Base-by-base conservation (phyloP, 2,797 vertebrate genomes). In the Ctenopoma multispine region DNA sequence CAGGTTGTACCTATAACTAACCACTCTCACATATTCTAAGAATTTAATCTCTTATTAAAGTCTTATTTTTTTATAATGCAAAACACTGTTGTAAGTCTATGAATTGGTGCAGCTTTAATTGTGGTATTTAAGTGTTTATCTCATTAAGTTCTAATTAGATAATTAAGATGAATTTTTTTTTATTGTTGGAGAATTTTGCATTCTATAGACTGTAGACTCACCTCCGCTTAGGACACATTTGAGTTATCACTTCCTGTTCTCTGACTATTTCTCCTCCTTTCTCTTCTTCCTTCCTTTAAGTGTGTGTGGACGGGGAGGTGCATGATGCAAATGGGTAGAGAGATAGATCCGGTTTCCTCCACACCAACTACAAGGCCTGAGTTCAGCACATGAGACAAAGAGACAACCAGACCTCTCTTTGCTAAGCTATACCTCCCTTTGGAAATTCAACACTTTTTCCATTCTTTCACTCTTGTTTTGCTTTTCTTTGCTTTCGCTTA, bases 341-440 rank as follows among this genome's bases (percentile, higher is more conserved):
- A 20, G 21, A 17, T 23, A n/a, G 55, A 54, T 60, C 55, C 31
- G 47, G 31, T 65, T 53, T 54, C 40, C 41, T 46, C 31, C 54
- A 55, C 48, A 65, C 5, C 66, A 70, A 47, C 53, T 71, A 62
- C 17, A 27, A 31, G 14, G 29, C 56, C 27, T 59, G 62, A 48
- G 20, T 50, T 53, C 14, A 36, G 23, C 24, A 49, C 34, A 17
- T 14, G 13, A 69, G 10, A 69, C 61, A 69, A 61, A 69, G 3
- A 43, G 31, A 46, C 58, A 47, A 5, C 6, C 5, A 5, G 13
- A 20, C 21, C 43, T 9, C 24, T 31, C 38, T 46, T 8, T 17
- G 29, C 34, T 9, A 36, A 46, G 29, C 7, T 24, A 9, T 21
- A 27, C 12, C 12, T 15, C 21, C 13, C 43, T 20, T 36, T 64